These are phyloP conservation scores for Serinus canaria DNA, from an alignment of 2,113 vertebrate species.

Conservation along the genomic window DNA sequence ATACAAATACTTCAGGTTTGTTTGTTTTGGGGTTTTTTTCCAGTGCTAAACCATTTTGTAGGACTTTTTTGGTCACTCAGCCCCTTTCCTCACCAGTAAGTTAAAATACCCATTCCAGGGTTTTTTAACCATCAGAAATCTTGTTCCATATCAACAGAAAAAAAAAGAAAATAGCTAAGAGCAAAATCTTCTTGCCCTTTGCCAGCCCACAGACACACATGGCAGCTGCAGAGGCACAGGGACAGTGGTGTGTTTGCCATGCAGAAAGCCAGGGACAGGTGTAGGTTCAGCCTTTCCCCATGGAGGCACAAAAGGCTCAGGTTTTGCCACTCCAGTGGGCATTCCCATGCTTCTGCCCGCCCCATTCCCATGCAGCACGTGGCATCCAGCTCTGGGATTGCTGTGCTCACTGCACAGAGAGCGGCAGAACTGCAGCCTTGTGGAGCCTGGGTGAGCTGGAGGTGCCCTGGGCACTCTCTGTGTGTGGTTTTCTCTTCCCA, in stretches of 20 bases:
- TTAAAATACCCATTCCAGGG: not conserved
- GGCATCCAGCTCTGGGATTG: not conserved
- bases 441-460: not conserved
- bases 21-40: not conserved
- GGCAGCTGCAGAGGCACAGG: not conserved
- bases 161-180: not conserved
- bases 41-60: not conserved
- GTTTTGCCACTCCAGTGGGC: not conserved
- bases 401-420: not conserved
- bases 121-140: not conserved
- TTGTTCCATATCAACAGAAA: not conserved
- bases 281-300: not conserved
- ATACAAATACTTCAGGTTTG: not conserved
- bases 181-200: not conserved
- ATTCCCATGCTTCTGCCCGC: not conserved
- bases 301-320: not conserved
- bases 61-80: not conserved
- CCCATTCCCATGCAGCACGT: no score
- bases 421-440: not conserved
- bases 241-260: not conserved
- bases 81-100: not conserved
- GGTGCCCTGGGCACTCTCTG: not conserved
- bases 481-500: not conserved
- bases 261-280: not conserved
- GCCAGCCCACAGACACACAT: not conserved